phyloP scores from a whole-genome alignment of 2,888 invertebrate genomes.

The Augochlorella aurata region DNA sequence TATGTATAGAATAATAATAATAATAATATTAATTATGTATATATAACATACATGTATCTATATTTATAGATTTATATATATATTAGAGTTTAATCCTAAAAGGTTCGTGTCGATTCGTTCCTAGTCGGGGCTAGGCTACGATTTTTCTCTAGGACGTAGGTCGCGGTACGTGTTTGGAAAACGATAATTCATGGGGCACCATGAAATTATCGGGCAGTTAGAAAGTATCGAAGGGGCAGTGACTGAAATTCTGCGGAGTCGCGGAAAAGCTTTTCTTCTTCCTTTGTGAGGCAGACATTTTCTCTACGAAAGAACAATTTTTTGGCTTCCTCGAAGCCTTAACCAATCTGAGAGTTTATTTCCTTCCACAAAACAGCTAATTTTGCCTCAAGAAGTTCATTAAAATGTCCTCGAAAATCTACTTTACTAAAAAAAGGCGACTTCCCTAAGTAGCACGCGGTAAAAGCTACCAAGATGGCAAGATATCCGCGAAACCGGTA shows the following conservation, averaged over 20 bases:
- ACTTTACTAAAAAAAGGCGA: background rate
- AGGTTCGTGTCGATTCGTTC: constrained; percentile 49
- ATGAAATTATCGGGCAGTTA: background rate
- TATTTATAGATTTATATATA: constrained; percentile 25
- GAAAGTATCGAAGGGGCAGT: background rate
- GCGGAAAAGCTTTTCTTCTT: background rate
- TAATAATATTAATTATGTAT: constrained; percentile 44
- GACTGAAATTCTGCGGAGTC: background rate
- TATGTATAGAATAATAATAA: constrained; percentile 54
- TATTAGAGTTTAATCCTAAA: constrained; percentile 47
- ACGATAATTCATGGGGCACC: background rate
- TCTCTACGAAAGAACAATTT: background rate
- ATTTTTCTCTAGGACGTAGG: constrained; percentile 32
- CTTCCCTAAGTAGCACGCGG: background rate
- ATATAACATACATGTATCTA: constrained; percentile 23
- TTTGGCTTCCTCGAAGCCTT: no score
- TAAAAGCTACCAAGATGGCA: constrained; percentile 11
- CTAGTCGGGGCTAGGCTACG: constrained; percentile 35
- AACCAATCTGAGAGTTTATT: background rate
- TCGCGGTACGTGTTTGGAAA: constrained; percentile 29
- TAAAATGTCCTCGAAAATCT: background rate
- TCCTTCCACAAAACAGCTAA: background rate
- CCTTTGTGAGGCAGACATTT: background rate
- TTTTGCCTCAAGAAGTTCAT: background rate
- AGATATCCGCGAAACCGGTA: constrained; percentile 11